phyloP scores from a whole-genome alignment of 1,140 invertebrate genomes.

The Trichonephila clavata region DNA sequence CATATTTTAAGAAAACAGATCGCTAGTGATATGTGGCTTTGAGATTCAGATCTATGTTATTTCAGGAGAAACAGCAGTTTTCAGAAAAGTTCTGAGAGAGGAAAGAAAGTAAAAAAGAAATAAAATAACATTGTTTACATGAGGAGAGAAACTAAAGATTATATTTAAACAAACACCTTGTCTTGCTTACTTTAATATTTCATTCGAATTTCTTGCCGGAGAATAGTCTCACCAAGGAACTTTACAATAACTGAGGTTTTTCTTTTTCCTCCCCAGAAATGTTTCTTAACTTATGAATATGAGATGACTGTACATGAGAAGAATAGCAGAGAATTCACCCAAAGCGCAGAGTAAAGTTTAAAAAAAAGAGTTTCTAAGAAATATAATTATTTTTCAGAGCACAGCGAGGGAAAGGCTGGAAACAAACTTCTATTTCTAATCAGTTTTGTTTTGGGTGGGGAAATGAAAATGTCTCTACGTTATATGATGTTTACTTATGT shows the following conservation, averaged over 20 bases:
- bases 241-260: constrained; percentile 7
- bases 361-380: not conserved
- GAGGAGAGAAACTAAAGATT: constrained; percentile 38
- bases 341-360: not conserved
- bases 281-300: constrained; percentile 61
- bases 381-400: not conserved
- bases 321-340: not conserved
- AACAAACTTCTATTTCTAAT: not conserved
- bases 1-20: constrained; percentile 65
- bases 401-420: not conserved
- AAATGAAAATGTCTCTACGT: too few relatives aligned
- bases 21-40: not conserved
- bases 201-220: constrained; percentile 40
- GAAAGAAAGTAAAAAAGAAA: not conserved
- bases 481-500: too few relatives aligned
- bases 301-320: constrained; percentile 7
- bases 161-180: constrained; percentile 60
- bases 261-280: constrained; percentile 4
- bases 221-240: not conserved
- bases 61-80: constrained; percentile 35
- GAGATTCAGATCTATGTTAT: constrained; percentile 59
- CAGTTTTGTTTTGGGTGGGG: not conserved
- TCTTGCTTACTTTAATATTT: constrained; percentile 63
- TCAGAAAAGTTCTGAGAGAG: not conserved
- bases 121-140: constrained; percentile 20